Conservation (phyloP, 2,113 vertebrate genomes). For the Brienomyrus brachyistius region DNA sequence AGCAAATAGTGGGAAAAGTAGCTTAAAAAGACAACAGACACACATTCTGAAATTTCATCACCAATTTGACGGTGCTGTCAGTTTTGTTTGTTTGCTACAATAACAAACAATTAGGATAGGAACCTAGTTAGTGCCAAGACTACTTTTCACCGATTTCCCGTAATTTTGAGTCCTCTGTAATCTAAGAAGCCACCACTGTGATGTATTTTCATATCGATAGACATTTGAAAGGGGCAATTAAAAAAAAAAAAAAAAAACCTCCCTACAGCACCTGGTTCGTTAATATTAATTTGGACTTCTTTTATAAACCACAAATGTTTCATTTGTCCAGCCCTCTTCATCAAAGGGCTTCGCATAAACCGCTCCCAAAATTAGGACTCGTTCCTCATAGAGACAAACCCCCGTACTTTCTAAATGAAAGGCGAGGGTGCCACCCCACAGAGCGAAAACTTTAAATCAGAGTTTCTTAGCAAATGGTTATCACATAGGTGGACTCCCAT, state of each 20-base stretch:
- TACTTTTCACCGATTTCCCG: background rate
- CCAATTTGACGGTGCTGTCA: background rate
- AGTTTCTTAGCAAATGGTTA: background rate
- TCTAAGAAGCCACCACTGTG: background rate
- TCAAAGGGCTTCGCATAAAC: background rate
- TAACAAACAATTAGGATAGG: background rate
- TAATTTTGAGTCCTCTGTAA: background rate
- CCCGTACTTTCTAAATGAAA: background rate
- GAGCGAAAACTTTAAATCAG: background rate
- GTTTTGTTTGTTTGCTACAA: background rate
- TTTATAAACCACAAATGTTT: background rate
- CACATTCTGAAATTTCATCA: background rate
- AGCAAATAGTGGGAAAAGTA: background rate
- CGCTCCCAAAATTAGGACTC: background rate
- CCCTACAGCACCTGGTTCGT: background rate
- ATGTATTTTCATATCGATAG: background rate
- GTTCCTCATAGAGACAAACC: background rate
- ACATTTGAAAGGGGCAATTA: background rate
- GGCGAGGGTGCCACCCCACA: background rate
- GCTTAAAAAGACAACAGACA: background rate
- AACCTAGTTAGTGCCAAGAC: background rate
- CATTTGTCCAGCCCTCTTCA: background rate
- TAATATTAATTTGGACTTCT: background rate
- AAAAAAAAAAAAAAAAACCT: background rate
- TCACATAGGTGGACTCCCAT: background rate